phyloP scores from a whole-genome alignment of 2,888 invertebrate genomes.

The Xylophagus ater region DNA sequence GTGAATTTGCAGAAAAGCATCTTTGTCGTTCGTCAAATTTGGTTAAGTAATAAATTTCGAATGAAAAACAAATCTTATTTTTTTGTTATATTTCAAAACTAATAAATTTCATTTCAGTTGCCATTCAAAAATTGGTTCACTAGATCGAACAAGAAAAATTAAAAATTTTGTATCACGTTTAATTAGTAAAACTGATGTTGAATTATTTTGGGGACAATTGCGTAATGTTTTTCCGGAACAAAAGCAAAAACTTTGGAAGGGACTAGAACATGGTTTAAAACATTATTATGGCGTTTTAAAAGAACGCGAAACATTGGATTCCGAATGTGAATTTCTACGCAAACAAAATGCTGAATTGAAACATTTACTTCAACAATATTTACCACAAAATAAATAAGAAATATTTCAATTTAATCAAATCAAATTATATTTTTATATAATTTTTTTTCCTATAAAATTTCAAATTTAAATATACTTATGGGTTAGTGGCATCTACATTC shows the following conservation, averaged over 20 bases:
- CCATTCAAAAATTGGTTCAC: background rate
- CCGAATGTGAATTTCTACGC: slow-evolving; percentile 52
- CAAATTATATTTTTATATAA: no score
- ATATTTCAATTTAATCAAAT: no score
- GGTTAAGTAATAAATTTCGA: slow-evolving; percentile 36
- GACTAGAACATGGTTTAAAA: slow-evolving; percentile 34
- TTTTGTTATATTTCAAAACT: background rate
- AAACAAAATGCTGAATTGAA: slow-evolving; percentile 58
- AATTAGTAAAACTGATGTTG: slow-evolving; percentile 40
- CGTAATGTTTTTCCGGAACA: slow-evolving; percentile 47
- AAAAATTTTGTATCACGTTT: background rate
- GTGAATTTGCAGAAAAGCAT: slow-evolving; percentile 46
- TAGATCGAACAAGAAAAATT: background rate
- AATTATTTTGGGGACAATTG: slow-evolving; percentile 57
- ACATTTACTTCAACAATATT: slow-evolving; percentile 51
- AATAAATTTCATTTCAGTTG: background rate
- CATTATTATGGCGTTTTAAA: slow-evolving; percentile 35
- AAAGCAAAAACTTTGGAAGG: slow-evolving; percentile 57
- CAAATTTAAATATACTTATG: no score
- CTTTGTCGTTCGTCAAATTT: slow-evolving; percentile 35
- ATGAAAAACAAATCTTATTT: background rate
- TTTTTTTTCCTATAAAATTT: no score
- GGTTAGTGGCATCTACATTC: no score
- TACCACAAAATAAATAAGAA: slow-evolving; percentile 26
- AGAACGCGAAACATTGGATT: slow-evolving; percentile 54